Evolutionary conservation across 2,113 vertebrate genomes (phyloP).

Genomic region (Genyomyrus donnyi): DNA sequence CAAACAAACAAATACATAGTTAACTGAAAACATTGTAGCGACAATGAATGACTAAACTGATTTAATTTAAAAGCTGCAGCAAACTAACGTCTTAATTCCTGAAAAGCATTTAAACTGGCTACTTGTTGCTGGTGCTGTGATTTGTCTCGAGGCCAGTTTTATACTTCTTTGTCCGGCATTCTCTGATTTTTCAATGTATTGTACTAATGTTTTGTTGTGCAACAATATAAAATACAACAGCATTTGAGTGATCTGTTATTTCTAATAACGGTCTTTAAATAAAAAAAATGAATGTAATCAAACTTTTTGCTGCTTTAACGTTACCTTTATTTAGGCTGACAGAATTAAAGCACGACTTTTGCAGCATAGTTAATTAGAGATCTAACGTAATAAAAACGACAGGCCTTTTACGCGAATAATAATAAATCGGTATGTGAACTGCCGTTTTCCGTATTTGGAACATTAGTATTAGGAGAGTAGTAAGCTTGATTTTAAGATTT

Average conservation of each 20-base stretch:
- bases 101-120: background rate
- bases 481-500: background rate
- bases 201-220: background rate
- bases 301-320: background rate
- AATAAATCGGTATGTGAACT: background rate
- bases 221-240: background rate
- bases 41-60: background rate
- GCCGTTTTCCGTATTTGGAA: background rate
- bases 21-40: background rate
- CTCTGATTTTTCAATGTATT: background rate
- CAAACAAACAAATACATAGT: background rate
- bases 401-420: background rate
- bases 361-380: background rate
- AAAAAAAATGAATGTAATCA: background rate
- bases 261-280: background rate
- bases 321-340: background rate
- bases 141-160: background rate
- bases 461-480: background rate
- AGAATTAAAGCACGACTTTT: background rate
- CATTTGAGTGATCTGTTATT: background rate
- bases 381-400: background rate
- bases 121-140: background rate
- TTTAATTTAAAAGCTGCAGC: background rate
- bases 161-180: background rate
- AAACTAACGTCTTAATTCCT: background rate